Percentiles rank a stretch among this genome's conserved stretches.
phyloP scores from a whole-genome alignment of 2,888 invertebrate species.

The Branchellion lobata region DNA sequence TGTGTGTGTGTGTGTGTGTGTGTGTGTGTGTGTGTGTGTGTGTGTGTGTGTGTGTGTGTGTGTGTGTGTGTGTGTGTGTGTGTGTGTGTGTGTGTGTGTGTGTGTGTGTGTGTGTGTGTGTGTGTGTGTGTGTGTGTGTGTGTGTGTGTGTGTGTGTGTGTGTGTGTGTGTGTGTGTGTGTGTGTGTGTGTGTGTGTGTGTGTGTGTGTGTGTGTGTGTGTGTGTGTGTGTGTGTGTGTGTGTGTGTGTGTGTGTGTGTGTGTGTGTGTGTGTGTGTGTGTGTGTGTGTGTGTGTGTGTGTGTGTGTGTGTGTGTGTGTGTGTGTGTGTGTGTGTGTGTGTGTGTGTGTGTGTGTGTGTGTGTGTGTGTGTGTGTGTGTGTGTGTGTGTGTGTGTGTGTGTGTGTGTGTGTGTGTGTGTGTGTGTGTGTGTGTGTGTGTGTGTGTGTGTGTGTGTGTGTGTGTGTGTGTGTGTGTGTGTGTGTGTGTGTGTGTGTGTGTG shows the following conservation, averaged over 20 bases:
- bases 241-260: not conserved
- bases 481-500: slow-evolving; percentile 8
- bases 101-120: not conserved
- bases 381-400: too few species aligned
- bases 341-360: slow-evolving; percentile 20
- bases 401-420: slow-evolving; percentile 1
- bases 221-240: slow-evolving; percentile 13
- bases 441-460: not conserved
- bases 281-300: slow-evolving; percentile 8
- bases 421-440: not conserved
- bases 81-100: not conserved
- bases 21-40: slow-evolving; percentile 16
- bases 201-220: not conserved
- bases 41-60: slow-evolving; percentile 24
- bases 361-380: slow-evolving; percentile 6
- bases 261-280: slow-evolving; percentile 6
- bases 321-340: slow-evolving; percentile 25
- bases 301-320: slow-evolving; percentile 20
- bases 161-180: slow-evolving; percentile 11
- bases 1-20: slow-evolving; percentile 20
- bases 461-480: slow-evolving; percentile 11
- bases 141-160: not conserved
- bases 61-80: slow-evolving; percentile 37
- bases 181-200: slow-evolving; percentile 11
- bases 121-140: not conserved